A percentile compares a stretch with the other conserved stretches of the same genome.
Evolutionary conservation across 2,888 invertebrate genomes (phyloP).

Genomic region (Drosophila buzzatii): DNA sequence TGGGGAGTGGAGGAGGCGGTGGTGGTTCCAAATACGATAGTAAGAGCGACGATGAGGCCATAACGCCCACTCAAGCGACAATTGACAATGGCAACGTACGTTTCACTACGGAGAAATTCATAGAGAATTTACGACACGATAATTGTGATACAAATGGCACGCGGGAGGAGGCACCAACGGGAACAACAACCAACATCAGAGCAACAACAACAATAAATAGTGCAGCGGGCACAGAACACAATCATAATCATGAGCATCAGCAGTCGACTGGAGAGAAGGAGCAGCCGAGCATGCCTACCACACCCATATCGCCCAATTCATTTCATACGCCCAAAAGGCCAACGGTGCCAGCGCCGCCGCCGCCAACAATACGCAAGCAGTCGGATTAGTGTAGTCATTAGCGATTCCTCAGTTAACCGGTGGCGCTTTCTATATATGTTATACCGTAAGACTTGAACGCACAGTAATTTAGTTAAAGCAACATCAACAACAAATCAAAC

Average conservation of each 20-base stretch:
- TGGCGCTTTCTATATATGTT: slow-evolving; percentile 52
- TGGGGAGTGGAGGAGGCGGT: slow-evolving; percentile 25
- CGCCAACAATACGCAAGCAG: slow-evolving; percentile 78
- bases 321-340: slow-evolving; percentile 82
- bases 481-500: slow-evolving; percentile 27
- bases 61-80: slow-evolving; percentile 68
- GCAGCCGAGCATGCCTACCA: slow-evolving; percentile 66
- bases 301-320: slow-evolving; percentile 81
- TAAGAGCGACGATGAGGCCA: slow-evolving; percentile 78
- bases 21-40: slow-evolving; percentile 44
- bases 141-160: slow-evolving; percentile 70
- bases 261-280: slow-evolving; percentile 29
- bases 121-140: slow-evolving; percentile 73
- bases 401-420: slow-evolving; percentile 49
- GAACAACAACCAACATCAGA: slow-evolving; percentile 1
- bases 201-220: slow-evolving; percentile 14
- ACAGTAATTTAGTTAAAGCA: slow-evolving; percentile 61
- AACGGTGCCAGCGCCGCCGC: slow-evolving; percentile 83
- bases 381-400: slow-evolving; percentile 56
- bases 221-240: slow-evolving; percentile 40
- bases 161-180: slow-evolving; percentile 41
- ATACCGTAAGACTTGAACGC: slow-evolving; percentile 62
- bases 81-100: slow-evolving; percentile 76
- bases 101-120: slow-evolving; percentile 71
- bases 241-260: slow-evolving; percentile 64